A percentile compares a stretch with the other conserved stretches of the same genome.
These are phyloP conservation scores for Phoxinus phoxinus DNA, from an alignment of 2,113 vertebrate species.

Conservation along the genomic window DNA sequence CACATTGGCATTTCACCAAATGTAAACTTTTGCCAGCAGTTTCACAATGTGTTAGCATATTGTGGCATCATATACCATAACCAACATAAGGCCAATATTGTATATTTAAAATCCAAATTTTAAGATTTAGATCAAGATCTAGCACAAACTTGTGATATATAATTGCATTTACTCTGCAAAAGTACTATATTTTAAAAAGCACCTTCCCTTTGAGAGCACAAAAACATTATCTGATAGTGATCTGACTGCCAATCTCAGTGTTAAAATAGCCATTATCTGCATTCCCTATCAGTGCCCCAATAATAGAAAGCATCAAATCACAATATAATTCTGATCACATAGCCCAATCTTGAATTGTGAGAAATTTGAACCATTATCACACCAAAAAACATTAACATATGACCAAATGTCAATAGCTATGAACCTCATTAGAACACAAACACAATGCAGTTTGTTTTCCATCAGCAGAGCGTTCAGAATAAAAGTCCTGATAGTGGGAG, in stretches of 20 bases:
- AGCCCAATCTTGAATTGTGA: background rate
- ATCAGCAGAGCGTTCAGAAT: conserved; percentile 24
- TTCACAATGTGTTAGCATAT: background rate
- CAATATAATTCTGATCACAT: background rate
- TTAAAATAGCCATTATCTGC: background rate
- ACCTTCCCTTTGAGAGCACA: background rate
- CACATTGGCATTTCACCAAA: background rate
- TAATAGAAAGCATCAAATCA: background rate
- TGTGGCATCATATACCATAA: background rate
- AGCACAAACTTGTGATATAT: background rate
- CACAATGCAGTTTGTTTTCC: background rate
- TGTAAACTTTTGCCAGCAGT: background rate
- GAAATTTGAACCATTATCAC: background rate
- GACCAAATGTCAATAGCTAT: conserved; percentile 2
- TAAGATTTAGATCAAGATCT: background rate
- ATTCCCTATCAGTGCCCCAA: background rate
- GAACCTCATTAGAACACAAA: background rate
- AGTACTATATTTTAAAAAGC: background rate
- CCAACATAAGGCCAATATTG: background rate
- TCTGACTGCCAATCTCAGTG: background rate
- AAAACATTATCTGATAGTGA: too few relatives aligned
- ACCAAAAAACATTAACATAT: conserved; percentile 2
- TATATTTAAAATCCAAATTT: background rate
- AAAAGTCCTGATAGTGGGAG: conserved; percentile 45
- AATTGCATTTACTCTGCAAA: background rate